Conservation (phyloP, 2,113 vertebrate species). For the cat (Felis catus) region DNA sequence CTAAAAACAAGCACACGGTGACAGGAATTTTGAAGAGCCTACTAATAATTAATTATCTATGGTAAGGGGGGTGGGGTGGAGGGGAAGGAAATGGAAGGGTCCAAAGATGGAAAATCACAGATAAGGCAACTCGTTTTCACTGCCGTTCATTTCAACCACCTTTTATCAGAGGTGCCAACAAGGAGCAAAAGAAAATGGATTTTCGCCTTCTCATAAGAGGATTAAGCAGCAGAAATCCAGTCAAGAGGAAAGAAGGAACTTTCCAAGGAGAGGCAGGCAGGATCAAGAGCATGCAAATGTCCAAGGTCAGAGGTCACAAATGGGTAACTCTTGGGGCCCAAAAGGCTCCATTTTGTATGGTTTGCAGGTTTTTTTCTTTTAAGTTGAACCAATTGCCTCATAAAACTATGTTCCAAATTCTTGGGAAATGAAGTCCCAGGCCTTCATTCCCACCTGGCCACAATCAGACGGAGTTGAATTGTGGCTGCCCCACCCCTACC, state of each 20-base stretch:
- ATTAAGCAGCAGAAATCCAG: conserved; percentile 23
- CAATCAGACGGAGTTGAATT: neutral
- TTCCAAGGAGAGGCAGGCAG: neutral
- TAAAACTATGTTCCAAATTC: conserved; percentile 1
- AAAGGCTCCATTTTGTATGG: neutral
- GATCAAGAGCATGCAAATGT: neutral
- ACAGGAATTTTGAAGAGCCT: neutral
- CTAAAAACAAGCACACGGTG: neutral
- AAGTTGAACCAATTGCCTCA: neutral
- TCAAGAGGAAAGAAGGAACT: conserved; percentile 3
- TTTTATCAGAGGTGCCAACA: neutral
- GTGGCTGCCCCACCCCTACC: neutral
- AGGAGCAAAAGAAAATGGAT: conserved; percentile 31
- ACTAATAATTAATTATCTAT: neutral
- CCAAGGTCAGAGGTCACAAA: neutral
- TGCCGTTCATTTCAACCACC: neutral
- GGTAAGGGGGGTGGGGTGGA: neutral
- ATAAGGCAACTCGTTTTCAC: neutral
- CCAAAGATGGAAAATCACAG: neutral
- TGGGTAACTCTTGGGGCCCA: neutral
- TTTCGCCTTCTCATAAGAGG: conserved; percentile 31
- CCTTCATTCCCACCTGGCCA: neutral
- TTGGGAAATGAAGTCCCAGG: neutral
- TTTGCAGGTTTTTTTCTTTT: neutral
- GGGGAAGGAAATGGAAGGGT: neutral